Conservation (phyloP, 2,888 invertebrate genomes). For the Pterostichus madidus region DNA sequence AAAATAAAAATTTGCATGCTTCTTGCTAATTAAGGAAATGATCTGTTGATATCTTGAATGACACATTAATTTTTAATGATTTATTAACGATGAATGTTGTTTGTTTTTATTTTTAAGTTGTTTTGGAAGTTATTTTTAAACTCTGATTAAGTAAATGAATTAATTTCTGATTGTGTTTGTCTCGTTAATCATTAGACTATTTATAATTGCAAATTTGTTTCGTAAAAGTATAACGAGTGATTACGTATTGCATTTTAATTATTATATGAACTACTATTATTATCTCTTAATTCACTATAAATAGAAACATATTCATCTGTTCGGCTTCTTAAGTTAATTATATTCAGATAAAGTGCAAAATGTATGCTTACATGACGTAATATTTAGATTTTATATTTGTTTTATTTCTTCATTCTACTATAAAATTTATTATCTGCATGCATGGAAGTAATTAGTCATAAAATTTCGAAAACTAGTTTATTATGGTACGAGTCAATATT, state of each 20-base stretch:
- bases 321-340: not conserved
- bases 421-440: constrained; percentile 17
- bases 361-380: constrained; percentile 6
- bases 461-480: constrained; percentile 35
- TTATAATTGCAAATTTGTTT: constrained; percentile 22
- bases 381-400: constrained; percentile 20
- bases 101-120: constrained; percentile 14
- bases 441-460: constrained; percentile 12
- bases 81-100: constrained; percentile 5
- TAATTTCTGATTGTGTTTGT: constrained; percentile 11
- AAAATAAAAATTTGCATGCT: constrained; percentile 3
- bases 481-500: not conserved
- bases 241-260: not conserved
- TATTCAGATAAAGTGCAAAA: constrained; percentile 10
- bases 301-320: constrained; percentile 10
- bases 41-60: not conserved
- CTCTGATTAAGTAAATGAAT: not conserved
- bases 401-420: constrained; percentile 7
- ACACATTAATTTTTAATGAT: not conserved
- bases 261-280: not conserved
- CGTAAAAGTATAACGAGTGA: not conserved
- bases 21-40: constrained; percentile 5
- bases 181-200: constrained; percentile 28
- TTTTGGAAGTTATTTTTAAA: constrained; percentile 21
- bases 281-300: constrained; percentile 19